Percentiles rank a stretch among this genome's conserved stretches.
phyloP scores from a whole-genome alignment of 2,113 vertebrate genomes.

The Leptodactylus fuscus region DNA sequence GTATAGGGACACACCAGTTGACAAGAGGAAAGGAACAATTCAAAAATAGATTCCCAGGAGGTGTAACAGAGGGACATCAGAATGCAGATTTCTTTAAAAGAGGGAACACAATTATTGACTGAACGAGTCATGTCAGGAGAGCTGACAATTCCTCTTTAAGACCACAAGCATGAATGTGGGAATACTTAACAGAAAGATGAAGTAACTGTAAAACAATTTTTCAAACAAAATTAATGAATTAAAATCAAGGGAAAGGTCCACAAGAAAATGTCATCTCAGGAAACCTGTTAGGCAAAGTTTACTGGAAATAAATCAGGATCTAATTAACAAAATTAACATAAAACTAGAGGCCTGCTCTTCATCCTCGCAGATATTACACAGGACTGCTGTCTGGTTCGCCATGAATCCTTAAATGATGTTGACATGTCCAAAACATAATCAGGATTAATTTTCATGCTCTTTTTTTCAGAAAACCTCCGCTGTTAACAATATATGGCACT shows the following conservation, averaged over 20 bases:
- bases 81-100: background rate
- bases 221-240: slow-evolving; percentile 44
- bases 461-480: background rate
- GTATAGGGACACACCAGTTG: too few relatives aligned
- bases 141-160: background rate
- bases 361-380: slow-evolving; percentile 41
- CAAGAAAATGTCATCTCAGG: slow-evolving; percentile 54
- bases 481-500: slow-evolving; percentile 13
- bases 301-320: slow-evolving; percentile 58
- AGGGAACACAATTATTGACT: background rate
- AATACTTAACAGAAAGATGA: slow-evolving; percentile 38
- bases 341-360: slow-evolving; percentile 46
- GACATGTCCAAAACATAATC: slow-evolving; percentile 61
- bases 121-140: background rate
- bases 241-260: slow-evolving; percentile 46
- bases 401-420: slow-evolving; percentile 40
- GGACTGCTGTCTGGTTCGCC: slow-evolving; percentile 35
- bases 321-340: slow-evolving; percentile 57
- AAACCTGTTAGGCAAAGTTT: slow-evolving; percentile 52
- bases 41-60: too few relatives aligned
- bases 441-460: slow-evolving; percentile 57
- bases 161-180: background rate
- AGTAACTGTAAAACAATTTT: slow-evolving; percentile 27
- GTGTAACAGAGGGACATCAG: background rate
- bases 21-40: too few relatives aligned